Evolutionary conservation across 2,797 vertebrate species (phyloP), one percentile per base, ranked within the genome.

Genomic region (Phoxinus dragarum): DNA sequence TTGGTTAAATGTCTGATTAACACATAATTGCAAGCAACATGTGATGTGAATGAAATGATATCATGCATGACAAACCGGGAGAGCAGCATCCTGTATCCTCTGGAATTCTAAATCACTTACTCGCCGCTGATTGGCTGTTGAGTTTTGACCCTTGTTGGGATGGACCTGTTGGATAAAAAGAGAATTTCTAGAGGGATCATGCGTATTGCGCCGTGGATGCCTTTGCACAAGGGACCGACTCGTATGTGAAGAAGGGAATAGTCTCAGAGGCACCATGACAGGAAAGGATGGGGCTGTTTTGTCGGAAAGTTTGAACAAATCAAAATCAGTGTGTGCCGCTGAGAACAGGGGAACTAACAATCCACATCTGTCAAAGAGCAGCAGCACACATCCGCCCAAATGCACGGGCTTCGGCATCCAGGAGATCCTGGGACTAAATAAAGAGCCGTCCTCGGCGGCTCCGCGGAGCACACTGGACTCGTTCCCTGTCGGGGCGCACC

Each of bases 361-460:
- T 93, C 93, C 87, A 89, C 93, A 69, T 85, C 91, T 90, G 88
- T 89, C 92, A 75, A 96, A 95, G 90, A 94, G 79, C 89, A 86
- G 80, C 90, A 89, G 90, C 67, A 93, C 93, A 81, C 93, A 95
- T 64, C 95, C 96, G 61, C 93, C 95, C 84, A 95, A 97, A 93
- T 98, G 97, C 96, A 99, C 98, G 5, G 97, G 98, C 52, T 99
- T 99, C 89, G 98, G 98, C 90, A 99, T 99, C 92, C 98, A 99
- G 94, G 98, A 99, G 96, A 99, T 99, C 81, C 90, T 99, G 92
- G 98, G 98, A 82, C 96, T 99, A 88, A 99, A 99, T 91, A 99
- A 99, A 94, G 98, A 99, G 90, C 97, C 97, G 34, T 93, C 97
- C 81, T 90, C 89, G 81, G 93, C 89, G 81, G 93, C 96, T 73